These are phyloP conservation scores for Odontesthes bonariensis DNA, from an alignment of 2,113 vertebrate species.

Conservation along the genomic window DNA sequence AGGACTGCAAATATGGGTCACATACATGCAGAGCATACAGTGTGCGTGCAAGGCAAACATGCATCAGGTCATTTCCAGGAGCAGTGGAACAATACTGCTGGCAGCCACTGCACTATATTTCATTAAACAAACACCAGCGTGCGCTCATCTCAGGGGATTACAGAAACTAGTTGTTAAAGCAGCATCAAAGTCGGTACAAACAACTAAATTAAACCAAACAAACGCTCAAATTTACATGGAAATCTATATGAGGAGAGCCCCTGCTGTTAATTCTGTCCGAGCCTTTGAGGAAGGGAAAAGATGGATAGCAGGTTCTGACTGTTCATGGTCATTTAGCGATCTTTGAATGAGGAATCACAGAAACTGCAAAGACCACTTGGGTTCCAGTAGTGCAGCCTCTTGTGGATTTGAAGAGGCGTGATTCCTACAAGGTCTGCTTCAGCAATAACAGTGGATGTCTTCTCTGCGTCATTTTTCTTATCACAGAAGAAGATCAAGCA, in stretches of 20 bases:
- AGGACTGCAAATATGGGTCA: slow-evolving; percentile 50
- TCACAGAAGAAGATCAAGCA: too few relatives aligned
- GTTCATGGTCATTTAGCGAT: slow-evolving; percentile 1
- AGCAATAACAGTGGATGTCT: slow-evolving; percentile 2
- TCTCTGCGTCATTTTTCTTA: not conserved
- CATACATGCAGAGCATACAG: slow-evolving; percentile 70
- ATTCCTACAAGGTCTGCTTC: not conserved
- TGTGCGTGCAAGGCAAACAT: slow-evolving; percentile 68
- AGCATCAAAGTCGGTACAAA: not conserved
- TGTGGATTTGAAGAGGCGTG: not conserved
- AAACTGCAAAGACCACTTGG: not conserved
- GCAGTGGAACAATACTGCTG: not conserved
- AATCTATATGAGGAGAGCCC: not conserved
- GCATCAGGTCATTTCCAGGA: slow-evolving; percentile 47
- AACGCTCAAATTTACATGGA: not conserved
- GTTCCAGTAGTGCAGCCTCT: not conserved
- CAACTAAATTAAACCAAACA: slow-evolving; percentile 5
- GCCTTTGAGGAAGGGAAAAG: slow-evolving; percentile 5
- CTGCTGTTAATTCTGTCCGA: not conserved
- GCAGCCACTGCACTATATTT: not conserved
- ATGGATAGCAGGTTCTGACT: not conserved
- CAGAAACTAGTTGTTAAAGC: slow-evolving; percentile 11
- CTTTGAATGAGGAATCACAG: slow-evolving; percentile 5
- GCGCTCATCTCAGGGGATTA: slow-evolving; percentile 7
- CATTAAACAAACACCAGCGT: slow-evolving; percentile 37